A percentile compares a stretch with the other conserved stretches of the same genome.
These are phyloP conservation scores for Mimachlamys varia DNA, from an alignment of 2,888 invertebrate genomes.

Conservation along the genomic window DNA sequence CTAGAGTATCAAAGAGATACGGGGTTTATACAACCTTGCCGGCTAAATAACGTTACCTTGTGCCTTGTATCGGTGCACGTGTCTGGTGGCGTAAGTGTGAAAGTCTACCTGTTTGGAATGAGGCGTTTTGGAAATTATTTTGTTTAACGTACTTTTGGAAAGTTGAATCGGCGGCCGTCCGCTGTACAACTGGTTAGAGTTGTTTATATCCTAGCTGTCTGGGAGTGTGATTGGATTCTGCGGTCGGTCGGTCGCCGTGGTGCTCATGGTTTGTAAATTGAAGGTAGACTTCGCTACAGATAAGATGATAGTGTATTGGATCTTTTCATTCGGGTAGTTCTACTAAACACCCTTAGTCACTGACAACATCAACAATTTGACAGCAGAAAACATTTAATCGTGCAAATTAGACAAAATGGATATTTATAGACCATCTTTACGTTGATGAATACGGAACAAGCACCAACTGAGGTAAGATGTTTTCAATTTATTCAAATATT, in stretches of 20 bases:
- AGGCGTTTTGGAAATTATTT: not conserved
- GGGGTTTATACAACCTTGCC: no score
- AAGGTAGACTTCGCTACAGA: slow-evolving; percentile 8
- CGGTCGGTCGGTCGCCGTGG: not conserved
- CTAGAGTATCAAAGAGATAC: no score
- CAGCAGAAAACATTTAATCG: not conserved
- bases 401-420: not conserved
- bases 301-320: not conserved
- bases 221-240: not conserved
- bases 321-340: not conserved
- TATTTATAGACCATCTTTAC: not conserved
- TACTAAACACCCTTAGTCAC: not conserved
- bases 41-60: not conserved
- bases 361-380: not conserved
- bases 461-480: not conserved
- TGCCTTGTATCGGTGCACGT: not conserved
- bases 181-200: not conserved
- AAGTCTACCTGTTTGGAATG: not conserved
- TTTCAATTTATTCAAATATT: not conserved
- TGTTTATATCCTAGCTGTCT: not conserved
- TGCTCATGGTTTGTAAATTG: not conserved
- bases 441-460: not conserved
- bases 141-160: not conserved
- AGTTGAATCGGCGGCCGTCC: not conserved
- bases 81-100: not conserved